Base-by-base conservation (phyloP, 1,140 invertebrate species). In the Acyrthosiphon pisum region DNA sequence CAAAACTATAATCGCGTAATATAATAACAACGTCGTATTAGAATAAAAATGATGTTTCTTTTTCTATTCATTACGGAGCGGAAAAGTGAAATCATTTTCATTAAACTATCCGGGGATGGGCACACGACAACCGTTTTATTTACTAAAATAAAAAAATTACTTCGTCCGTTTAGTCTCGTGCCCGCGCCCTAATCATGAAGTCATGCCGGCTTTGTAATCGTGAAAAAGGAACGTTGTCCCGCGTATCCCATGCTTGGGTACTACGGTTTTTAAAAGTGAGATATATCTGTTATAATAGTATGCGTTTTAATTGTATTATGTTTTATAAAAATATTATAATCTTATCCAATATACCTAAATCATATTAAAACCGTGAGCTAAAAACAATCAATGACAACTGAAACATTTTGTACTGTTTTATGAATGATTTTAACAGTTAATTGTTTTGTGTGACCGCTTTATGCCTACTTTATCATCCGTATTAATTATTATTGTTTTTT, bases 31-130 rank as follows among this genome's bases (percentile, higher is more conserved):
- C 14, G 3, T 1, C 18, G 44, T n/a, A 87, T 84, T 84, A 84
- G 83, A 48, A 87, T 87, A 87, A 87, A 87, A 50, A 87, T 48
- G 6, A 23, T 53, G n/a, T 37, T 89, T 89, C 22, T 53, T 56
- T 41, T 89, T 53, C 35, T 89, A n/a, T 56, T 89, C 44, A 83
- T 48, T 46, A 18, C 0, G 35, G 23, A 48, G 91, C 46, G 81
- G 91, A 84, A 93, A 93, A 93, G 91, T 93, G 91, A 93, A 93
- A 93, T 93, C 37, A 86, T 84, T 93, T 56, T 46, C 68, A 11
- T 91, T 37, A 83, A 46, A 91, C 53, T 46, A 30, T 81, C 90
- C 90, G 90, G 90, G 60, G 53, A 68, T 53, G 56, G 9, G 90
- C 44, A n/a, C 23, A 88, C 44, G 68, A 91, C 44, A 81, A 91